Percentiles rank a stretch among this genome's conserved stretches.
Evolutionary conservation across 2,888 invertebrate genomes (phyloP).

Genomic region (Amblyteles armatorius): DNA sequence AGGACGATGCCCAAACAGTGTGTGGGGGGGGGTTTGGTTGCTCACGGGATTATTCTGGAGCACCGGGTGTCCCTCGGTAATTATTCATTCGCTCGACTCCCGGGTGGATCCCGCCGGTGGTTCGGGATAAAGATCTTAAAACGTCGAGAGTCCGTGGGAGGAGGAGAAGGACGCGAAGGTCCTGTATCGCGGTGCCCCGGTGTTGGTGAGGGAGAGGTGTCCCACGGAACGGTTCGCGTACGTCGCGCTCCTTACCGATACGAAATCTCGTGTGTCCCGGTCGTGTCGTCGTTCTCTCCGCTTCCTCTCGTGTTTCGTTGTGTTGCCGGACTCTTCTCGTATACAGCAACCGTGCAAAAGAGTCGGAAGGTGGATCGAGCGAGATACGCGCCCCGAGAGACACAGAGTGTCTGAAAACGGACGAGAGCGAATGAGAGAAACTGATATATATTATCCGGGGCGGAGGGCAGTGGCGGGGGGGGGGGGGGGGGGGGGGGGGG

Average conservation of each 20-base stretch:
- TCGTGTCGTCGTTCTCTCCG: slow-evolving; percentile 66
- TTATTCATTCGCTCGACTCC: slow-evolving; percentile 80
- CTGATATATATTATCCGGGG: background rate
- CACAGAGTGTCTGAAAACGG: slow-evolving; percentile 43
- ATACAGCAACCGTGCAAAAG: slow-evolving; percentile 51
- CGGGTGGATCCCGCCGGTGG: slow-evolving; percentile 67
- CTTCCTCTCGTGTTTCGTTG: slow-evolving; percentile 42
- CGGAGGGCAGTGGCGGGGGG: slow-evolving; percentile 3
- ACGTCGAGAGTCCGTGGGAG: slow-evolving; percentile 74
- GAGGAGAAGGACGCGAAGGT: slow-evolving; percentile 69
- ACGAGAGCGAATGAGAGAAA: slow-evolving; percentile 52
- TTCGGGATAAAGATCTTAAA: slow-evolving; percentile 78
- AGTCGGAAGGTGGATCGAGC: slow-evolving; percentile 61
- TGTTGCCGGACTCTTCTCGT: slow-evolving; percentile 12
- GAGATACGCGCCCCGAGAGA: slow-evolving; percentile 62
- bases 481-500: slow-evolving; percentile 62
- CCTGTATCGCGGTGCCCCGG: slow-evolving; percentile 5
- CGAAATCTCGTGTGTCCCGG: slow-evolving; percentile 76
- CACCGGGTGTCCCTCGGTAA: slow-evolving; percentile 78
- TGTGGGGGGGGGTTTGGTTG: background rate
- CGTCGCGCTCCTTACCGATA: slow-evolving; percentile 75
- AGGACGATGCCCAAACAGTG: slow-evolving; percentile 37
- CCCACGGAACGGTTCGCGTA: slow-evolving; percentile 67
- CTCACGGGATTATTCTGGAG: slow-evolving; percentile 47
- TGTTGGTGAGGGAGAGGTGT: slow-evolving; percentile 67